phyloP scores from a whole-genome alignment of 2,888 invertebrate species.

The Lasioglossum marginatum region DNA sequence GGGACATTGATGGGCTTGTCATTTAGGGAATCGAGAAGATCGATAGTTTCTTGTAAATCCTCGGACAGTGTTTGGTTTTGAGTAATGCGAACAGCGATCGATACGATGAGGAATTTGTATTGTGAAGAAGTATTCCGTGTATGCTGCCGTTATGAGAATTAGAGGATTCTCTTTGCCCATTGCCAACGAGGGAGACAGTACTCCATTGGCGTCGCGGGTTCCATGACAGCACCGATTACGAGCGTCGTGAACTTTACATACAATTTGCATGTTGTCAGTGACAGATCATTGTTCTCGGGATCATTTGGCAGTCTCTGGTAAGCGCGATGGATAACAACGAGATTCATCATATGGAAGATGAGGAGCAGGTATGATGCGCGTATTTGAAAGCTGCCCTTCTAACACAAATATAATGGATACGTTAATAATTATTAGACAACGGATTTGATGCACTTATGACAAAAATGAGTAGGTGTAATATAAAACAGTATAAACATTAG shows the following conservation, averaged over 20 bases:
- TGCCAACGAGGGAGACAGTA: neutral
- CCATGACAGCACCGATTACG: conserved; percentile 29
- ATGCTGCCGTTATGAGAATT: conserved; percentile 5
- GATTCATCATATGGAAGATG: conserved; percentile 57
- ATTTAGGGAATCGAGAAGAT: neutral
- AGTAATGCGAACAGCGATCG: neutral
- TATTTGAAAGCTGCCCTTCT: neutral
- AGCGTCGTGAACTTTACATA: neutral
- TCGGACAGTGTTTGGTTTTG: neutral
- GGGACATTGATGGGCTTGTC: neutral
- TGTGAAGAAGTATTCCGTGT: neutral
- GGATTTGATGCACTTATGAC: too few relatives aligned
- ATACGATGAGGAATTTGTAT: neutral
- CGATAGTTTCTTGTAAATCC: neutral
- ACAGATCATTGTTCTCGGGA: neutral
- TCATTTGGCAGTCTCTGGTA: neutral
- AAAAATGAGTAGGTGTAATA: too few relatives aligned
- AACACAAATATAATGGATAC: neutral
- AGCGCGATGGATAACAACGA: conserved; percentile 56
- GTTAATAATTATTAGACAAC: neutral
- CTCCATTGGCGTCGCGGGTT: neutral
- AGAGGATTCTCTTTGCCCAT: neutral
- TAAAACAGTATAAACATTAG: too few relatives aligned
- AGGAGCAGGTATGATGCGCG: conserved; percentile 58
- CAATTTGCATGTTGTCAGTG: neutral